Percentiles rank a stretch among this genome's conserved stretches.
Evolutionary conservation across 2,797 vertebrate species (phyloP).

Genomic region (Sebastes jordani): DNA sequence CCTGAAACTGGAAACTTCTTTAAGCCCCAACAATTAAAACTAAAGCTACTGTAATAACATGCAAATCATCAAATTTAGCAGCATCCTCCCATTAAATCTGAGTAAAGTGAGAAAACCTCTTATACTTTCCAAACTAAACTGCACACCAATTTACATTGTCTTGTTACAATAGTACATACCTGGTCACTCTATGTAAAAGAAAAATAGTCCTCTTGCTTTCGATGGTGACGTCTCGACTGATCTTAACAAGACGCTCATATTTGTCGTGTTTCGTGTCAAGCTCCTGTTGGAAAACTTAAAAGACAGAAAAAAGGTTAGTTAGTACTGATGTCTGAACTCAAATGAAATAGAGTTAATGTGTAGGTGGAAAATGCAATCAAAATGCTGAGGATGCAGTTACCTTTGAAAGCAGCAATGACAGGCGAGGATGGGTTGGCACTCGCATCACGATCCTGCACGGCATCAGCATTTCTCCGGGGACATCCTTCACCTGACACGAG

Average conservation of each 20-base stretch:
- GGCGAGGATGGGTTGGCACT: slow-evolving; percentile 80
- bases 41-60: background rate
- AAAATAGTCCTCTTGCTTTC: slow-evolving; percentile 98
- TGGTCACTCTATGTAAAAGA: slow-evolving; percentile 93
- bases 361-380: background rate
- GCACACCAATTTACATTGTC: background rate
- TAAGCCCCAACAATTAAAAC: background rate
- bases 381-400: slow-evolving; percentile 60
- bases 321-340: background rate
- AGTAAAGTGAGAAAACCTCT: background rate
- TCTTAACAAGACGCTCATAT: slow-evolving; percentile 94
- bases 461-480: slow-evolving; percentile 85
- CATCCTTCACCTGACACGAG: slow-evolving; percentile 78
- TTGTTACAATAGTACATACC: slow-evolving; percentile 71
- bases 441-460: slow-evolving; percentile 74
- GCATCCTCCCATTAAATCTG: background rate
- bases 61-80: background rate
- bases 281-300: slow-evolving; percentile 92
- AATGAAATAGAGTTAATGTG: background rate
- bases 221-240: slow-evolving; percentile 95
- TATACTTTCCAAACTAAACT: background rate
- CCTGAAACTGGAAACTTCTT: background rate
- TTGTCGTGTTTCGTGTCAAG: slow-evolving; percentile 95
- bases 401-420: slow-evolving; percentile 87
- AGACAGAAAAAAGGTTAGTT: background rate